phyloP scores from a whole-genome alignment of 2,888 invertebrate genomes.

The Orchestes rusci region DNA sequence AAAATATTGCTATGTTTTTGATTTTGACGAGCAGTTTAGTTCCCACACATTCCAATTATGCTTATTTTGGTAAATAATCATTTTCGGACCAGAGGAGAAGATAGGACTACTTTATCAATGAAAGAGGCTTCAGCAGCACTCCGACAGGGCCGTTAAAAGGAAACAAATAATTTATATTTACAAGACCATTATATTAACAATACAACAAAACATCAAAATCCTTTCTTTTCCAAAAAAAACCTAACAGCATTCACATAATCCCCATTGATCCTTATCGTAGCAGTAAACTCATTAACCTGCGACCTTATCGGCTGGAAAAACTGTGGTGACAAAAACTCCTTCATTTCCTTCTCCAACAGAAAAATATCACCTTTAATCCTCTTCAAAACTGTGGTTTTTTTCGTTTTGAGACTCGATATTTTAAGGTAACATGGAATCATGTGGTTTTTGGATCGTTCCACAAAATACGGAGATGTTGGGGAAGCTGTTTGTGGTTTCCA shows the following conservation, averaged over 20 bases:
- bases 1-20: too few species aligned
- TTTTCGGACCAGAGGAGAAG: too few species aligned
- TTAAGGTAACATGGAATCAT: conserved; percentile 76
- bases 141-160: too few species aligned
- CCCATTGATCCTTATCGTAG: conserved; percentile 65
- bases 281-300: conserved; percentile 68
- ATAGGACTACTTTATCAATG: too few species aligned
- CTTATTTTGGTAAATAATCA: too few species aligned
- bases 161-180: too few species aligned
- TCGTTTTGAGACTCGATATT: conserved; percentile 51
- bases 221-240: conserved; percentile 64
- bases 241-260: conserved; percentile 62
- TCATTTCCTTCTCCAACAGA: conserved; percentile 63
- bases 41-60: too few species aligned
- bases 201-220: conserved; percentile 36
- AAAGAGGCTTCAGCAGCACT: not conserved
- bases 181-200: too few species aligned
- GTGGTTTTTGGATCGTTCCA: conserved; percentile 70
- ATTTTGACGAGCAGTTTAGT: too few species aligned
- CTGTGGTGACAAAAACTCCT: conserved; percentile 52
- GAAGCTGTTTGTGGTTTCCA: conserved; percentile 70
- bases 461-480: conserved; percentile 56
- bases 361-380: conserved; percentile 83
- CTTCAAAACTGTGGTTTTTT: conserved; percentile 59
- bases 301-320: conserved; percentile 51